These are phyloP conservation scores for Phenganax stokvisi DNA, from an alignment of 92 coral and sea anemone species.

Conservation along the genomic window DNA sequence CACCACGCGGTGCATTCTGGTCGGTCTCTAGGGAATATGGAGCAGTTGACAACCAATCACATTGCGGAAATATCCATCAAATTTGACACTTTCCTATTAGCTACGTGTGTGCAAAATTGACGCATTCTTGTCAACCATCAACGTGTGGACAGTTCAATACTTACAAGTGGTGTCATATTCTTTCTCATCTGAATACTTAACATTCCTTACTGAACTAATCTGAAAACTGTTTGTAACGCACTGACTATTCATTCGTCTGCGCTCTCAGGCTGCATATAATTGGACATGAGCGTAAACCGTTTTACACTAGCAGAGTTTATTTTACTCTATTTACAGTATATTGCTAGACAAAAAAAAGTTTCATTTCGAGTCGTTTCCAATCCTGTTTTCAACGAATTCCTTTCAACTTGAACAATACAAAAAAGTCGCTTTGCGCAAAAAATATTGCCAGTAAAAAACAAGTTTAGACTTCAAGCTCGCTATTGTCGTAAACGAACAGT, in stretches of 20 bases:
- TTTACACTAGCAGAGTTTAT: too few species aligned
- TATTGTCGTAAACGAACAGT: too few species aligned
- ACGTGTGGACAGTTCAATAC: constrained; percentile 11
- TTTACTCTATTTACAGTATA: too few species aligned
- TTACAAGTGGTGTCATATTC: constrained; percentile 14
- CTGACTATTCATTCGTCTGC: too few species aligned
- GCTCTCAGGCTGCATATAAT: too few species aligned
- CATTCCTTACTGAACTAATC: neutral
- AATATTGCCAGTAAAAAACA: neutral
- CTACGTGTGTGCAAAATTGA: constrained; percentile 14
- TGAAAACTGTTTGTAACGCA: neutral
- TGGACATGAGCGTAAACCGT: too few species aligned
- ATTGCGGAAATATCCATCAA: neutral
- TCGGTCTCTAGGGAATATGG: constrained; percentile 3
- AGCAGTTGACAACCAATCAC: neutral
- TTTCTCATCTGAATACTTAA: neutral
- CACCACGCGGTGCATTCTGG: constrained; percentile 25
- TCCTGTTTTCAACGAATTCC: too few species aligned
- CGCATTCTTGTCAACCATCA: constrained; percentile 7
- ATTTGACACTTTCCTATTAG: neutral
- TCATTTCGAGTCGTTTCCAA: neutral
- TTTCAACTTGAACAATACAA: neutral
- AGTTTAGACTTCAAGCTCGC: too few species aligned
- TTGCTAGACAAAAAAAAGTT: too few species aligned
- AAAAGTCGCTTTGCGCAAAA: neutral